Evolutionary conservation across 2,113 vertebrate genomes (phyloP), one percentile per base, ranked within the genome.

Genomic region (Rhinoderma darwinii): DNA sequence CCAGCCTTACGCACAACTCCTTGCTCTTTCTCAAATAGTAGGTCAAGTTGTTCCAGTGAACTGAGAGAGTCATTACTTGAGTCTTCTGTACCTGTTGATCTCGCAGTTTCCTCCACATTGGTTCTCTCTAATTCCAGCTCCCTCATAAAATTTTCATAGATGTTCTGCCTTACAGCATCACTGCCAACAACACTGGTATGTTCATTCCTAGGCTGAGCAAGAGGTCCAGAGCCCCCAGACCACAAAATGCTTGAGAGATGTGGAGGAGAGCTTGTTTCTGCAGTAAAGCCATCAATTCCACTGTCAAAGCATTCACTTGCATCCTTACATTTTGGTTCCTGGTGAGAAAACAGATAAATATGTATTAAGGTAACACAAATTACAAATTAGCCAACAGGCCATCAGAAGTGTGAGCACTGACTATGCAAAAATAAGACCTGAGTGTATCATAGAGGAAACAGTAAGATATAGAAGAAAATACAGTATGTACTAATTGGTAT

Each of bases 21-120:
- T 89, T 98, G 97, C 83, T 99, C 98, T 89, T 99, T 99, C 90
- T 99, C 97, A 77, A 97, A 98, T 86, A 99, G 91, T 76, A 98
- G 88, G 88, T 99, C 98, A 90, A 99, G 93, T 88, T 98, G 96
- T 89, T 99, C 98, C 89, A 98, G 88, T 0, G 97, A 99, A 87
- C 96, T 96, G 22, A 97, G 95, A 0, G 98, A 99, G 88, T 96
- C 97, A 0, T 95, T 96, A 74, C 97, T 98, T 87, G 96, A 98
- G 70, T 97, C 97, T 0, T 94, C 94, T 0, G 91, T 94, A 41
- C 94, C 93, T 0, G 94, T 89, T 0, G 92, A 94, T 7, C 93
- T 93, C 12, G 95, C 93, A 0, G 50, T 37, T 22, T 91, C 91
- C 77, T 96, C 95, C 2, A 90, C 43, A 77, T 91, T 89, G 0